Percentiles rank a stretch among this genome's conserved stretches.
Conservation (phyloP, 2,113 vertebrate genomes). For the Hypomesus transpacificus region DNA sequence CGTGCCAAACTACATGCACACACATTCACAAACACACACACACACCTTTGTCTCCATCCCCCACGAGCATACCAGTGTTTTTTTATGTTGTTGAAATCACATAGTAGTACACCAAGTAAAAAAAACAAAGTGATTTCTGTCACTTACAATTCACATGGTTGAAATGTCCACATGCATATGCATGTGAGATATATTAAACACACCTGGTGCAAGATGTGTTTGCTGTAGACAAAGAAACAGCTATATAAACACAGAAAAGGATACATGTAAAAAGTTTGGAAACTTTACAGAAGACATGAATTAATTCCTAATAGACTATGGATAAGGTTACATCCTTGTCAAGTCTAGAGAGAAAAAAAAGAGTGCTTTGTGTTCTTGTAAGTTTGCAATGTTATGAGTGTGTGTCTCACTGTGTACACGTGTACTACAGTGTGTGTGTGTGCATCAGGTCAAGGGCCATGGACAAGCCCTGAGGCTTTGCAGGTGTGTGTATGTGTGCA, state of each 20-base stretch:
- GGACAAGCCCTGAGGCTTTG: conserved; percentile 61
- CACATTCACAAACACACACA: conserved; percentile 15
- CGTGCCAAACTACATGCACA: conserved; percentile 29
- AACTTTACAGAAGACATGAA: no score
- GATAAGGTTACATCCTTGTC: neutral
- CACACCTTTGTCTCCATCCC: neutral
- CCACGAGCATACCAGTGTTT: conserved; percentile 21
- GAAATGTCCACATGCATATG: no score
- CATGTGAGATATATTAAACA: no score
- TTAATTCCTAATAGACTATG: no score
- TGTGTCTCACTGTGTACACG: conserved; percentile 11
- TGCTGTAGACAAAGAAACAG: neutral
- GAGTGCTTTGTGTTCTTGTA: conserved; percentile 5
- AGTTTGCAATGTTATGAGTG: neutral
- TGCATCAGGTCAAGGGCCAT: conserved; percentile 38
- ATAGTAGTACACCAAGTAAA: no score
- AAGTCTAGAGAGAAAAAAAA: conserved; percentile 2
- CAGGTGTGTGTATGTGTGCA: conserved; percentile 61
- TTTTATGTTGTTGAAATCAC: no score
- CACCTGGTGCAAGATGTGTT: no score
- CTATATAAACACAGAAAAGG: neutral
- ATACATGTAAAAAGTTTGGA: no score
- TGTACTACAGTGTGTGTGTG: conserved; percentile 8
- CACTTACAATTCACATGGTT: no score
- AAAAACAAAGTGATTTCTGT: no score